Evolutionary conservation across 2,797 vertebrate genomes (phyloP), one percentile per base, ranked within the genome.

Genomic region (Lemur catta): DNA sequence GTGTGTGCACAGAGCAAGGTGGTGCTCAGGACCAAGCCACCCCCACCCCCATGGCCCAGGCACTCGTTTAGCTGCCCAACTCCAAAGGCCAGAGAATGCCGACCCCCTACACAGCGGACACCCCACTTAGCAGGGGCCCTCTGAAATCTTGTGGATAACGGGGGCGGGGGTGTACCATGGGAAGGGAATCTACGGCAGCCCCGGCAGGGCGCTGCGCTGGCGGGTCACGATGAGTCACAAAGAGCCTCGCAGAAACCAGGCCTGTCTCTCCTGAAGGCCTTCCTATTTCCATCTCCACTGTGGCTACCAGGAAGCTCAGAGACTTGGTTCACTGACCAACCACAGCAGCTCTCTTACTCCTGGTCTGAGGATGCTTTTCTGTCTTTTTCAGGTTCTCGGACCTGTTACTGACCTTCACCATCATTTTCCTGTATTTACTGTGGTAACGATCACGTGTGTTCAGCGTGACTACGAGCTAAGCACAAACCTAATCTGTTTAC

Each of bases 371-470:
- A 2, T 0, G 0, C 11, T 4, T n/a, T n/a, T n/a, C 81, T 2
- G 6, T 4, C 43, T 78, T 33, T 33, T 13, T 7, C 28, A 1
- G 3, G 11, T 24, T 46, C 38, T 10, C 38, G 35, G 38, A 11
- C 48, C n/a, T 6, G 0, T 4, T 4, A 8, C 18, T 13, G 4
- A 28, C 2, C 18, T 8, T 6, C 22, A 1, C 10, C 12, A 0
- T 7, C 4, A 0, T 2, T 12, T 14, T 43, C 28, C 18, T 9
- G 0, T 2, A 1, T 10, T 12, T 9, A 12, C n/a, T 1, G 7
- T 13, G 50, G 35, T 1, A 1, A 5, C 2, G 48, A 17, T 2
- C 5, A 15, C 1, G 1, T 1, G 41, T 0, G 11, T 0, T 6
- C 33, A 24, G 15, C 35, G 5, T 9, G 4, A 9, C 0, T 1